phyloP scores from a whole-genome alignment of 2,113 vertebrate species.

The Ptyas mucosa region DNA sequence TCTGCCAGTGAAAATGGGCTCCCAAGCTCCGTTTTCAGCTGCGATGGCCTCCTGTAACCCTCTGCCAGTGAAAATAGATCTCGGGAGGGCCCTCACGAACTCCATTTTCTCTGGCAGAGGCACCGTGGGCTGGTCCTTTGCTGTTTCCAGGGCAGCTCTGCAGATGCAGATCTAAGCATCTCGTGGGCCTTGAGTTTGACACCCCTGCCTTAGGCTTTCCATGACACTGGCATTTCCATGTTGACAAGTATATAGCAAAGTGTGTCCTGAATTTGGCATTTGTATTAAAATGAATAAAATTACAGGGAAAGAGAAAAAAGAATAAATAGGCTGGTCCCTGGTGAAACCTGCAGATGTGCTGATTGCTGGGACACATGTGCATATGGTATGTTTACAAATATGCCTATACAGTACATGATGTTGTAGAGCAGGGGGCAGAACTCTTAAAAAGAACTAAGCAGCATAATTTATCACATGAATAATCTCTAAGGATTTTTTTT shows the following conservation, averaged over 20 bases:
- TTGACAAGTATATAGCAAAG: background rate
- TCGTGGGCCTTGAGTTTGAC: too few species aligned
- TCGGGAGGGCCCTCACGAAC: too few species aligned
- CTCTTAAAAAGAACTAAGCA: background rate
- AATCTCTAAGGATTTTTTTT: background rate
- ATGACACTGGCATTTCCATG: background rate
- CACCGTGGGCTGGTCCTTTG: too few species aligned
- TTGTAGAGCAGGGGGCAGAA: background rate
- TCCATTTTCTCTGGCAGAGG: too few species aligned
- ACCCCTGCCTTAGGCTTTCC: background rate
- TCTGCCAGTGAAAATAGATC: too few species aligned
- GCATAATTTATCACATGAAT: background rate
- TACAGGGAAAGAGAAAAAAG: background rate
- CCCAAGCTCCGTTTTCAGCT: too few species aligned
- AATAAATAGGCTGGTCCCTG: background rate
- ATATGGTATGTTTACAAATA: background rate
- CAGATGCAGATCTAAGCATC: too few species aligned
- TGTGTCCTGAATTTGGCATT: background rate
- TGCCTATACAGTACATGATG: background rate
- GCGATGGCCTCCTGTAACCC: too few species aligned
- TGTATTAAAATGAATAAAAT: background rate
- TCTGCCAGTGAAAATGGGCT: too few species aligned
- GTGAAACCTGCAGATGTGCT: background rate
- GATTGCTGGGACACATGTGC: background rate
- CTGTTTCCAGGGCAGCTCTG: too few species aligned